Conservation (phyloP, 2,113 vertebrate species). For the Urocolius indicus region DNA sequence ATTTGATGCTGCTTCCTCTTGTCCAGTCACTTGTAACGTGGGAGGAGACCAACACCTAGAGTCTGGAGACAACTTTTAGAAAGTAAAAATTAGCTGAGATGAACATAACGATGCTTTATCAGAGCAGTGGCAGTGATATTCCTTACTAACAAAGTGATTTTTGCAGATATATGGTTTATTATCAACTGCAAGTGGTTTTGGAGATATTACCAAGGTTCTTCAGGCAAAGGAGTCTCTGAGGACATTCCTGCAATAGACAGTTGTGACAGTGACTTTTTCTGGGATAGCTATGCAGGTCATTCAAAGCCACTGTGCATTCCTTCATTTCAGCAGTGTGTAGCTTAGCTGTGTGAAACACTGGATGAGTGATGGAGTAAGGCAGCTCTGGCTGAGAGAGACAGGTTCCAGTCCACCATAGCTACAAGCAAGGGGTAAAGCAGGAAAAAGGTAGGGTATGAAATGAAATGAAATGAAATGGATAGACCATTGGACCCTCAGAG, state of each 20-base stretch:
- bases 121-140: neutral
- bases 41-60: neutral
- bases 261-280: neutral
- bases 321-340: neutral
- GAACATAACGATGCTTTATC: neutral
- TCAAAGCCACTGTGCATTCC: neutral
- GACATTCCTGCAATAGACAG: neutral
- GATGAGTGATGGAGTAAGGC: neutral
- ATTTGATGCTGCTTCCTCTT: neutral
- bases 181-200: neutral
- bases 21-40: rapidly evolving
- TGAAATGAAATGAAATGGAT: too few species aligned
- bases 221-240: neutral
- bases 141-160: neutral
- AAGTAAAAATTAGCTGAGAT: neutral
- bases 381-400: neutral
- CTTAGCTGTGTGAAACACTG: rapidly evolving
- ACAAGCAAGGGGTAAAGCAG: neutral
- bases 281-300: neutral
- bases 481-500: neutral
- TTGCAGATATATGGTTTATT: neutral
- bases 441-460: neutral
- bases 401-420: neutral
- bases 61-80: neutral
- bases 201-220: neutral